Conservation (phyloP, 2,888 invertebrate genomes). For the Parthenolecanium corni region DNA sequence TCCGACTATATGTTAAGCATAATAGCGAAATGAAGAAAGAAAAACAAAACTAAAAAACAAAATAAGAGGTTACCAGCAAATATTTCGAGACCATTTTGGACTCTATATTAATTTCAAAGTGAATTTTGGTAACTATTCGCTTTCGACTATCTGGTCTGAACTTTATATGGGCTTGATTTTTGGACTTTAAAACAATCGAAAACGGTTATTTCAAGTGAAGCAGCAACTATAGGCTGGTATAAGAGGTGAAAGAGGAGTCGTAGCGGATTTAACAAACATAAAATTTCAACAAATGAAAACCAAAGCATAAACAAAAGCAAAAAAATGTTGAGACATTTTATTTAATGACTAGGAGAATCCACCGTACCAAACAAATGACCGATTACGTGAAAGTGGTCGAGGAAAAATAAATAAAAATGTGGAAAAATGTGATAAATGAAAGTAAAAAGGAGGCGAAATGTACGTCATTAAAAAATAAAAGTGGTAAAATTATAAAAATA, state of each 20-base stretch:
- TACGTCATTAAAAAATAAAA: background rate
- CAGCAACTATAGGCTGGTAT: background rate
- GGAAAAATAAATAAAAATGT: background rate
- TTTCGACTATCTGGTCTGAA: no score
- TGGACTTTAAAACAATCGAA: no score
- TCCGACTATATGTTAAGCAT: no score
- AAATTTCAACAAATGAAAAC: background rate
- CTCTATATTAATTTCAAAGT: no score
- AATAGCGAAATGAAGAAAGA: no score
- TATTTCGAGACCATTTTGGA: no score
- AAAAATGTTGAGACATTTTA: constrained; percentile 21
- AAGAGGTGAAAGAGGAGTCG: background rate
- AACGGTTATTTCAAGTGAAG: no score
- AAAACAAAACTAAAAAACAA: no score
- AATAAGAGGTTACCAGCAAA: no score
- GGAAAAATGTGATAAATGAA: background rate
- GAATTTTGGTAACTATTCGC: no score
- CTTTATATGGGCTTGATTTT: no score
- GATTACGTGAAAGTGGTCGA: background rate
- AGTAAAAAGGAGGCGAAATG: constrained; percentile 3
- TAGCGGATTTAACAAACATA: background rate
- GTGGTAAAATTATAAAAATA: background rate
- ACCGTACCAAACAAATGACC: constrained; percentile 15
- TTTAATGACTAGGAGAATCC: constrained; percentile 25
- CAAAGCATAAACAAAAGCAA: constrained; percentile 7